Evolutionary conservation across 2,797 vertebrate species (phyloP).

Genomic region (Tinamus major): DNA sequence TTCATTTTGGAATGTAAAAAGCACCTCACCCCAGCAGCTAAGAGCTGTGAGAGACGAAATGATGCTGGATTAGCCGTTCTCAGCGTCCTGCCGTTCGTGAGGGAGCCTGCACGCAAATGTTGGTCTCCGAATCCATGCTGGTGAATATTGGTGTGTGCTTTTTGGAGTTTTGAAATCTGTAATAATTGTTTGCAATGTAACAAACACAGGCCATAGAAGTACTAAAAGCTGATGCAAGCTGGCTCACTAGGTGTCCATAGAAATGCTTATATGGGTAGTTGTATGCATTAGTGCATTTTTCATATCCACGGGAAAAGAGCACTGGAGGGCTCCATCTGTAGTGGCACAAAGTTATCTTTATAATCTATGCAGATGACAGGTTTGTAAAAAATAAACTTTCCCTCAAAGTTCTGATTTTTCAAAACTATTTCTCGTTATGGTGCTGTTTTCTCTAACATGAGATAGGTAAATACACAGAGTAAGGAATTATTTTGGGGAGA

Average conservation of each 20-base stretch:
- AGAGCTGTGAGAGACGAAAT: background rate
- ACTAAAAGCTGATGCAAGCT: background rate
- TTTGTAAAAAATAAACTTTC: background rate
- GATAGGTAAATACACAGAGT: background rate
- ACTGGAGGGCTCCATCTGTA: background rate
- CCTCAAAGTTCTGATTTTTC: background rate
- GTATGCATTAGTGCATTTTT: background rate
- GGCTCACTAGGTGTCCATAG: background rate
- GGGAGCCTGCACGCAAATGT: slow-evolving; percentile 18
- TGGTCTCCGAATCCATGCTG: slow-evolving; percentile 20
- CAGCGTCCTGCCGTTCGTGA: background rate
- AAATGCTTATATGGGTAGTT: background rate
- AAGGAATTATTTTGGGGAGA: background rate
- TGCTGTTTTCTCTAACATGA: background rate
- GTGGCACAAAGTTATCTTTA: background rate
- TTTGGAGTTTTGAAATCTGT: slow-evolving; percentile 17
- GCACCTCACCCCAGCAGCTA: background rate
- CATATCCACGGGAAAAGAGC: background rate
- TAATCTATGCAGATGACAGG: background rate
- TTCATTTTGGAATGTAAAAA: background rate
- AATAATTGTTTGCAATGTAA: background rate
- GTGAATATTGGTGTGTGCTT: background rate
- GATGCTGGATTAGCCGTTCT: background rate
- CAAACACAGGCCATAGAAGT: background rate
- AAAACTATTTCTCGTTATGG: background rate